phyloP scores from a whole-genome alignment of 2,113 vertebrate species.

The Trematomus loennbergii region DNA sequence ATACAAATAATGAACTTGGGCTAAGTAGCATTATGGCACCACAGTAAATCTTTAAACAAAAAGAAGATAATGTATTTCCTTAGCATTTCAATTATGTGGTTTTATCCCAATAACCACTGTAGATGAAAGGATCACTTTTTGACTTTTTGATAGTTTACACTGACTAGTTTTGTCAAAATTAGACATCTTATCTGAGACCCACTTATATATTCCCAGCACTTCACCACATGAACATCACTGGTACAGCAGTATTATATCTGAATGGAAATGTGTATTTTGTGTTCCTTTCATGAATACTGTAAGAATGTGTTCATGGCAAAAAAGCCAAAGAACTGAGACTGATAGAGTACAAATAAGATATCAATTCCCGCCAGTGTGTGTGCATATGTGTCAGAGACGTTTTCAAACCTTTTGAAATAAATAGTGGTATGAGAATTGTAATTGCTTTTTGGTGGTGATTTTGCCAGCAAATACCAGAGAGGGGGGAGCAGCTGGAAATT shows the following conservation, averaged over 20 bases:
- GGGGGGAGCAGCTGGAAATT: constrained; percentile 69
- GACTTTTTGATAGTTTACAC: no score
- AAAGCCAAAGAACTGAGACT: constrained; percentile 30
- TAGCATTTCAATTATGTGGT: no score
- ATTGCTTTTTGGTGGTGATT: constrained; percentile 71
- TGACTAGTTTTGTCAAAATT: no score
- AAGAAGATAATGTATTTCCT: no score
- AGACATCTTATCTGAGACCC: no score
- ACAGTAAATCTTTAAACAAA: no score
- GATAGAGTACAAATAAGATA: constrained; percentile 41
- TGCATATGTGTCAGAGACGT: background rate
- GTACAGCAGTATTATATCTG: constrained; percentile 7
- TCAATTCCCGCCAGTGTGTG: constrained; percentile 22
- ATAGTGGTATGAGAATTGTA: constrained; percentile 51
- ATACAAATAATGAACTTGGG: no score
- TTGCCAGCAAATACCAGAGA: constrained; percentile 31
- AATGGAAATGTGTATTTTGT: constrained; percentile 25
- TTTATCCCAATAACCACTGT: no score
- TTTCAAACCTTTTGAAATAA: constrained; percentile 44
- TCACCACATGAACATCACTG: no score
- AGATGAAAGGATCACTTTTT: no score
- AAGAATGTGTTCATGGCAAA: constrained; percentile 38
- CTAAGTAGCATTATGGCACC: no score
- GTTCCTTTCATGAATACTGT: constrained; percentile 41
- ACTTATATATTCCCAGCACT: no score